phyloP scores from a whole-genome alignment of 1,140 invertebrate species.

The Ridgeia piscesae region DNA sequence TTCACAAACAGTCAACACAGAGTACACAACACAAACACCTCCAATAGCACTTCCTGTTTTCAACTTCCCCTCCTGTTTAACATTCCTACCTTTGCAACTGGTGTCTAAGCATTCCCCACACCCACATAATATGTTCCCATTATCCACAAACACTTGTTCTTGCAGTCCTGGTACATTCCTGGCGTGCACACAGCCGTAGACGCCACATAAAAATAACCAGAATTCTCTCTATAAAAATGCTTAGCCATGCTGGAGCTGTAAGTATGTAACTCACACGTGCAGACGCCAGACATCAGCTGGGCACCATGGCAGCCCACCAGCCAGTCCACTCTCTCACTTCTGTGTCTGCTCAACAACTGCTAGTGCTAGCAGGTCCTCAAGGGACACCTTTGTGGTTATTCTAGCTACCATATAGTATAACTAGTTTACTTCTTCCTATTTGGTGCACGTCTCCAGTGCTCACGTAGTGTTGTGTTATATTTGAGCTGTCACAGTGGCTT shows the following conservation, averaged over 20 bases:
- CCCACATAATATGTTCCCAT: background rate
- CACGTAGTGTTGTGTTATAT: too few species aligned
- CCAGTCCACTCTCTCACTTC: background rate
- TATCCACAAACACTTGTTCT: constrained; percentile 1
- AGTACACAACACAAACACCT: background rate
- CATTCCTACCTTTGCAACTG: background rate
- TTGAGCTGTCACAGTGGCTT: too few species aligned
- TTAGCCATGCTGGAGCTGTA: background rate
- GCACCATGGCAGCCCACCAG: background rate
- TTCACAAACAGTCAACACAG: too few species aligned
- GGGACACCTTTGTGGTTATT: too few species aligned
- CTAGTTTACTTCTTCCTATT: too few species aligned
- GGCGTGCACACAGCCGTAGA: background rate
- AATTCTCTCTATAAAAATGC: background rate
- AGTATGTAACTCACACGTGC: background rate
- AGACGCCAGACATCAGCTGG: background rate
- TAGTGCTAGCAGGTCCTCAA: too few species aligned
- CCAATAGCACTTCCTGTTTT: background rate
- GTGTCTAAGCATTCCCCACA: background rate
- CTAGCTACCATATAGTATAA: too few species aligned
- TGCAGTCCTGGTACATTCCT: background rate
- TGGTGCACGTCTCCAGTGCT: too few species aligned
- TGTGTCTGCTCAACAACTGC: too few species aligned
- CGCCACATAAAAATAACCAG: background rate
- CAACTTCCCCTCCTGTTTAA: background rate